Conservation (phyloP, 2,797 vertebrate genomes). For the Eleutherodactylus coqui region DNA sequence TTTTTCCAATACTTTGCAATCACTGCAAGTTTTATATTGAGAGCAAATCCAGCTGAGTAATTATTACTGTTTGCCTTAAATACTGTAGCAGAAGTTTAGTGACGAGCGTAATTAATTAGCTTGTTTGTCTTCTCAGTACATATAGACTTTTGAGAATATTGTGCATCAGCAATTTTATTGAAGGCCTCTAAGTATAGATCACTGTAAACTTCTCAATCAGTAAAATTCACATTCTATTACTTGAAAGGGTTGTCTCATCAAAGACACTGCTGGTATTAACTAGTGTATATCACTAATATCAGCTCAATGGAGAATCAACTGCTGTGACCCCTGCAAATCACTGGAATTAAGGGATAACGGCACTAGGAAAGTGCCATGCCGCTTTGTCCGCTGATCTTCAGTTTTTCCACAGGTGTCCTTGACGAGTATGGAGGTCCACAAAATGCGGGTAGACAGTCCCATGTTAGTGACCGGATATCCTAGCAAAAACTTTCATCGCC, state of each 20-base stretch:
- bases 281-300: background rate
- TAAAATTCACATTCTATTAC: background rate
- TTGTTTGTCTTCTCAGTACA: background rate
- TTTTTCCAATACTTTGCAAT: background rate
- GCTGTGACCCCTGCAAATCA: too few species aligned
- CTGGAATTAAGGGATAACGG: too few species aligned
- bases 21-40: constrained; percentile 9
- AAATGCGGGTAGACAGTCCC: too few species aligned
- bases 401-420: too few species aligned
- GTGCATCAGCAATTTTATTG: background rate
- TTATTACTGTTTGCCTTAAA: constrained; percentile 1
- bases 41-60: background rate
- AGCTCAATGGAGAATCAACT: too few species aligned
- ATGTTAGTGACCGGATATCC: too few species aligned
- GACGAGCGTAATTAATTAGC: background rate
- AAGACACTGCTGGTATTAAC: background rate
- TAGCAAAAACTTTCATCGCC: too few species aligned
- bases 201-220: background rate
- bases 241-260: background rate
- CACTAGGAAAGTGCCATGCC: too few species aligned
- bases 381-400: too few species aligned
- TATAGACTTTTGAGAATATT: background rate
- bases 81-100: background rate
- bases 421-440: too few species aligned
- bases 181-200: background rate